Base-by-base conservation (phyloP, 2,888 invertebrate species). In the Tolmerus cingulatus region DNA sequence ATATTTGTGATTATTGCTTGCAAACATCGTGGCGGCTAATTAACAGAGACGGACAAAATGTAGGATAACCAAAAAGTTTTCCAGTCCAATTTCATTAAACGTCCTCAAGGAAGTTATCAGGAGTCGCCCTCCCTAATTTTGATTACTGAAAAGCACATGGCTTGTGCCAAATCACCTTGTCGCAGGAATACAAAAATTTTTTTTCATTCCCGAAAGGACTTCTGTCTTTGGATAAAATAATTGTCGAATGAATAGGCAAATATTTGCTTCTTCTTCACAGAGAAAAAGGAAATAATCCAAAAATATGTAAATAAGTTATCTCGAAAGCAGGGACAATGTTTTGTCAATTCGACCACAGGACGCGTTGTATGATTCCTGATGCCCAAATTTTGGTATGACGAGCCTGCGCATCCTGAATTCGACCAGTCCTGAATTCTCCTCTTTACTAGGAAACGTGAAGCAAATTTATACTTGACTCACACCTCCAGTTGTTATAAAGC, bases 261-360 rank as follows among this genome's bases (percentile, higher is more conserved):
- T 84, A 84, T 84, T 84, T 84, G 66, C 74, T 84, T 66, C 27
- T 81, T 79, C 19, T 81, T 55, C 34, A 51, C 30, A 74, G 84
- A 74, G 37, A 84, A 40, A 84, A 84, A 57, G 40, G 27, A 84
- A 66, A 74, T 84, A 74, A 66, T 74, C 84, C n/a, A 84, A 34
- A 84, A 84, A 84, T n/a, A n/a, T 84, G 40, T 66, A 74, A 84
- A 84, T 74, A 34, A 84, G 74, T 81, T 55, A 55, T 81, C 30
- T 55, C 30, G 16, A 46, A 79, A 46, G 23, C 9, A 23, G 51
- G 79, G 12, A 82, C 81, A 14, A 9, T 14, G 51, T 43, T 51
- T n/a, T 81, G 81, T 51, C 55, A 81, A 55, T 81, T 55, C 55
- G 30, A 81, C 81, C 81, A 46, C 55, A 55, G 19, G 34, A 37